These are phyloP conservation scores for Atethmia centrago DNA, from an alignment of 2,888 invertebrate species.

Conservation along the genomic window DNA sequence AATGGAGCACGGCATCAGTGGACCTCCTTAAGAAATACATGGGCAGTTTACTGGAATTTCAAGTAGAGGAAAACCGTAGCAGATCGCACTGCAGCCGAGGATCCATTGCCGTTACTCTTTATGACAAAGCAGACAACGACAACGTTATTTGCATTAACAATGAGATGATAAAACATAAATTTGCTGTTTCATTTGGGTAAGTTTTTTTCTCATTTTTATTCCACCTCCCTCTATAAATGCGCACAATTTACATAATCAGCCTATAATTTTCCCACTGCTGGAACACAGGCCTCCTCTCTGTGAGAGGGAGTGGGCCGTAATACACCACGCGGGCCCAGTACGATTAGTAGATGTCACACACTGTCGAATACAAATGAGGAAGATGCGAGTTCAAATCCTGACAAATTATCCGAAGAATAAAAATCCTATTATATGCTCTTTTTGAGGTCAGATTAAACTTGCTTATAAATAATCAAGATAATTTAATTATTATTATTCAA, in stretches of 20 bases:
- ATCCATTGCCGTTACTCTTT: slow-evolving; percentile 81
- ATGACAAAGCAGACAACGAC: slow-evolving; percentile 74
- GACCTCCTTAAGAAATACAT: slow-evolving; percentile 75
- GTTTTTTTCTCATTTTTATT: slow-evolving; percentile 31
- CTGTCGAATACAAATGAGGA: no score
- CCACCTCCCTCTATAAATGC: not conserved
- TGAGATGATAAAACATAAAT: slow-evolving; percentile 84
- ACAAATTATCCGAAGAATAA: no score
- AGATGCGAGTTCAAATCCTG: no score
- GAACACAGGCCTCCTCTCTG: no score
- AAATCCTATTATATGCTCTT: no score
- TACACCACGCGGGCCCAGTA: no score
- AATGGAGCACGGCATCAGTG: slow-evolving; percentile 82
- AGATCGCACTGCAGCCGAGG: slow-evolving; percentile 59
- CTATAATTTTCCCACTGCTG: no score
- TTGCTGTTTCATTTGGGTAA: slow-evolving; percentile 84
- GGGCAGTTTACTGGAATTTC: slow-evolving; percentile 74
- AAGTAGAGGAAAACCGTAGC: slow-evolving; percentile 77
- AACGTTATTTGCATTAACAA: slow-evolving; percentile 80
- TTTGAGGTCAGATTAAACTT: no score
- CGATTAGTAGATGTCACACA: no score
- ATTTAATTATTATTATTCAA: no score
- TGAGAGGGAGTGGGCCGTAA: no score
- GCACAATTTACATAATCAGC: not conserved
- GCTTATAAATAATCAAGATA: no score